Evolutionary conservation across 2,113 vertebrate species (phyloP), one percentile per base, ranked within the genome.

Genomic region (Gavialis gangeticus): DNA sequence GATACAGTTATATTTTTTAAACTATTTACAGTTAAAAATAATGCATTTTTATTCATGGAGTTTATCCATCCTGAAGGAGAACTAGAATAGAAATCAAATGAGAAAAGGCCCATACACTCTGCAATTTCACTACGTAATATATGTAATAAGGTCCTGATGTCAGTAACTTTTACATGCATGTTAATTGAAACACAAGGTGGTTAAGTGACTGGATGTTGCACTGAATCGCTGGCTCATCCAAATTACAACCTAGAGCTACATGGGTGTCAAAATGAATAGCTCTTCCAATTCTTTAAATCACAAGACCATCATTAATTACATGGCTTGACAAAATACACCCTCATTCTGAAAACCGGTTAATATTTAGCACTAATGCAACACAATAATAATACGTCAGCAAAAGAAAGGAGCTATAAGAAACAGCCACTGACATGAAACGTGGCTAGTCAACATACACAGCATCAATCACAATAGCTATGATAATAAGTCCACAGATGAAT

Each of bases 101-200:
- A 73, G 34, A 34, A 37, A 46, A 73, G 21, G 30, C 21, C 34
- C 34, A 34, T 37, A 73, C 21, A 34, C 21, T 37, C 21, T 37
- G 18, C 69, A 46, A 73, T 73, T 75, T 54, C 57, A 14, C n/a
- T 24, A n/a, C 14, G 17, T 5, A 77, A 56, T 0, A 1, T 12
- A 6, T 25, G 15, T 2, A 10, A 67, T 28, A 2, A 37, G 22
- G 27, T 2, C 55, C 54, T 24, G 59, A n/a, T 17, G 4, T 3
- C 64, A 6, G 17, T 4, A 10, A 78, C 37, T 1, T 54, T 14
- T 12, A 18, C 6, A 73, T 12, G 24, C 69, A 73, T 13, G 18
- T 55, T 1, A 0, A 88, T 28, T 2, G 2, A 78, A 6, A 71
- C 46, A 13, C 16, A 34, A 13, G 67, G 57, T 75, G 5, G 0